These are phyloP conservation scores for Oenanthe oenanthe DNA, from an alignment of 2,113 vertebrate genomes.

Conservation along the genomic window DNA sequence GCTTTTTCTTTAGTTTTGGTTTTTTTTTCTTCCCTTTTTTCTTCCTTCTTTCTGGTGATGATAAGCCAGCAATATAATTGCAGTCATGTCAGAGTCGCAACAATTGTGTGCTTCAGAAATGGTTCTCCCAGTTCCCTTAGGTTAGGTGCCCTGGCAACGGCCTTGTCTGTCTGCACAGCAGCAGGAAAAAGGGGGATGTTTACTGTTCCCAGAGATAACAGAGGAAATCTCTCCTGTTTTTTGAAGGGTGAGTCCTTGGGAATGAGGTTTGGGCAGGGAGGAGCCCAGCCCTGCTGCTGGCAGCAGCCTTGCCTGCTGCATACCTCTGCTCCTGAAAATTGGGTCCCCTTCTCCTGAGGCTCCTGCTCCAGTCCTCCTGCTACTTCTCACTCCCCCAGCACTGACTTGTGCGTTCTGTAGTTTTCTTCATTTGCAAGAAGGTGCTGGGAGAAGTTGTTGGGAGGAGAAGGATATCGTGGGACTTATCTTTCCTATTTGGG, in stretches of 20 bases:
- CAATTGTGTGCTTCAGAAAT: conserved; percentile 26
- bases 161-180: conserved; percentile 44
- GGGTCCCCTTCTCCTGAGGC: not conserved
- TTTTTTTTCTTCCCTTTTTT: no score
- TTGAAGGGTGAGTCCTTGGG: conserved; percentile 52
- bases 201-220: conserved; percentile 43
- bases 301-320: not conserved
- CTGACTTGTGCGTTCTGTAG: not conserved
- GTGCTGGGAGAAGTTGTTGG: not conserved
- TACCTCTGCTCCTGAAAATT: not conserved
- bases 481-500: not conserved
- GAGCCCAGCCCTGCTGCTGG: not conserved
- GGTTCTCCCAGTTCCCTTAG: not conserved
- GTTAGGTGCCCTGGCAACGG: conserved; percentile 54
- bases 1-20: not conserved
- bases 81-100: not conserved
- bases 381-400: not conserved
- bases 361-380: not conserved
- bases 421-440: not conserved
- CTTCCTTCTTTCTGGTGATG: not conserved
- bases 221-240: conserved; percentile 18
- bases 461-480: not conserved
- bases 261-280: not conserved
- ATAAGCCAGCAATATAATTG: conserved; percentile 28
- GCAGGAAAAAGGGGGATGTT: conserved; percentile 29